These are phyloP conservation scores for Triops longicaudatus DNA, from an alignment of 1,140 invertebrate species.

Conservation along the genomic window DNA sequence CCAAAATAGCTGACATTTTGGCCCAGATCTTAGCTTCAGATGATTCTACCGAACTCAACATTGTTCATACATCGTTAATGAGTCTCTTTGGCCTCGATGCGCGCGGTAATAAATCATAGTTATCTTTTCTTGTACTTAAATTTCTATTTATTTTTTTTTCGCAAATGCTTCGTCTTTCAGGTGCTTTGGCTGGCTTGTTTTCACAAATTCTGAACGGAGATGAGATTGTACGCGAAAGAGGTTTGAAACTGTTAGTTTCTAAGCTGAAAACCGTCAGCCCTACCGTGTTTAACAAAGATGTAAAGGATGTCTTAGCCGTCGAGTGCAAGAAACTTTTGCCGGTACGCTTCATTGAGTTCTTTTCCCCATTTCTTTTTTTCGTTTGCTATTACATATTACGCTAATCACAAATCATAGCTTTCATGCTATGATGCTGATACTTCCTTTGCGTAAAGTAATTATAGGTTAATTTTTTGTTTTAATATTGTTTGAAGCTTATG, in stretches of 20 bases:
- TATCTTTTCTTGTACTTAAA: conserved; percentile 16
- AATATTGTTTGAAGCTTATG: too few species aligned
- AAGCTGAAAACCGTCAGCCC: conserved; percentile 72
- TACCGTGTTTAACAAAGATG: conserved; percentile 71
- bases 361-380: too few species aligned
- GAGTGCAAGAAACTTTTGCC: conserved; percentile 80
- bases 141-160: conserved; percentile 29
- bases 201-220: conserved; percentile 72
- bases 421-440: too few species aligned
- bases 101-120: conserved; percentile 44
- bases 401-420: too few species aligned
- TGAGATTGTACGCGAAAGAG: conserved; percentile 67
- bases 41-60: conserved; percentile 66
- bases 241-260: conserved; percentile 74
- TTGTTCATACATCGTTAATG: conserved; percentile 62
- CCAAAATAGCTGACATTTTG: conserved; percentile 83
- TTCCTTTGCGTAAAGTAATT: too few species aligned
- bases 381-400: too few species aligned
- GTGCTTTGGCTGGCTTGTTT: conserved; percentile 73
- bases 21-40: conserved; percentile 81
- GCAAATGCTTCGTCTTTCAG: conserved; percentile 38
- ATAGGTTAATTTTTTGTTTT: too few species aligned
- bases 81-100: conserved; percentile 54
- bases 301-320: conserved; percentile 72
- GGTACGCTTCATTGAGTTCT: conserved; percentile 44